These are phyloP conservation scores for Botia kubotai DNA, from an alignment of 2,797 vertebrate species.

Conservation along the genomic window DNA sequence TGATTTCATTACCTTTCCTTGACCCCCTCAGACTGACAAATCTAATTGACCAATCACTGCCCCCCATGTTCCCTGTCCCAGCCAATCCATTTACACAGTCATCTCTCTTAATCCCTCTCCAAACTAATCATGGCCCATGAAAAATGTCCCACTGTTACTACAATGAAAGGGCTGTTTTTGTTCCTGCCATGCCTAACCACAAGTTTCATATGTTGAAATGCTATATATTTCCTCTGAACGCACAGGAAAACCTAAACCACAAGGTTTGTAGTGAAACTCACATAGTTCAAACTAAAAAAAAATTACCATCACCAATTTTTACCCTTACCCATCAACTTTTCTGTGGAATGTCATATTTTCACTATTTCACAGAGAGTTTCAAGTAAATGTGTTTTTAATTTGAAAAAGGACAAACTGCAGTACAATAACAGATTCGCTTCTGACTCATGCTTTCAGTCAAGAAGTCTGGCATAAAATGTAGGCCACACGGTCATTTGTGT, in stretches of 20 bases:
- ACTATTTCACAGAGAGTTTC: not conserved
- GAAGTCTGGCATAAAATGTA: conserved; percentile 21
- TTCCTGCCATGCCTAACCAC: conserved; percentile 46
- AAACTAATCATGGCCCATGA: conserved; percentile 72
- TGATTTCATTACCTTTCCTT: conserved; percentile 84
- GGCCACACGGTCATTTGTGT: not conserved
- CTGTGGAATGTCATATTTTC: not conserved
- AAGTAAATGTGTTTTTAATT: conserved; percentile 30
- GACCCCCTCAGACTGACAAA: conserved; percentile 82
- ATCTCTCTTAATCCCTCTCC: conserved; percentile 62
- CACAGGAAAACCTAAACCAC: not conserved
- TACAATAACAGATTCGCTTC: not conserved
- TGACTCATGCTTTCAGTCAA: conserved; percentile 24
- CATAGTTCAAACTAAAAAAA: not conserved
- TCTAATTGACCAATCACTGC: conserved; percentile 82
- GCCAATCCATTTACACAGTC: conserved; percentile 71
- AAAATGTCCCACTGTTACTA: conserved; percentile 72
- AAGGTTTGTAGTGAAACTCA: not conserved
- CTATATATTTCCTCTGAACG: not conserved
- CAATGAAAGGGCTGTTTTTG: conserved; percentile 68
- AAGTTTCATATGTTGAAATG: not conserved
- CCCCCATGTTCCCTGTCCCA: conserved; percentile 69
- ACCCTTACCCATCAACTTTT: too few relatives aligned
- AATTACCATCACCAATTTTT: not conserved
- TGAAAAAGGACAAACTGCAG: conserved; percentile 9